Evolutionary conservation across 1,140 invertebrate genomes (phyloP).

Genomic region (Diprion similis): DNA sequence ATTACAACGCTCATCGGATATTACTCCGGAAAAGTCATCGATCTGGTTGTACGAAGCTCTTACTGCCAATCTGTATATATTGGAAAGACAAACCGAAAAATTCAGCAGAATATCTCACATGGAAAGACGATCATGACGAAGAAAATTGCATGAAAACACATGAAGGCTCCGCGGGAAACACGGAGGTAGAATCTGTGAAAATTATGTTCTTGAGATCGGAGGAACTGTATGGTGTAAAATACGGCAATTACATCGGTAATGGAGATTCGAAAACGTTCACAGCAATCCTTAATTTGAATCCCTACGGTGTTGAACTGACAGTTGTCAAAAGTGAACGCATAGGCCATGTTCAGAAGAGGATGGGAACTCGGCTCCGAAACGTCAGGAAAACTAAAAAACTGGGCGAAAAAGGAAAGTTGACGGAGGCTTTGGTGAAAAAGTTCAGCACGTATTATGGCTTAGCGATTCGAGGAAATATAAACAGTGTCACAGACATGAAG

Average conservation of each 20-base stretch:
- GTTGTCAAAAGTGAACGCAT: conserved; percentile 25
- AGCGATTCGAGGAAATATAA: conserved; percentile 29
- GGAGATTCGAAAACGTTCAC: conserved; percentile 24
- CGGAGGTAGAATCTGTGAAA: conserved; percentile 27
- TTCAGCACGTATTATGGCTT: conserved; percentile 28
- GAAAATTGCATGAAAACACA: conserved; percentile 22
- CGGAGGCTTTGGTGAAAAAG: conserved; percentile 22
- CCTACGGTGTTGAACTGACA: conserved; percentile 17
- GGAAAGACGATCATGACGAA: conserved; percentile 23
- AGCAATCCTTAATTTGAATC: conserved; percentile 17
- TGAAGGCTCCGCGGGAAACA: conserved; percentile 25
- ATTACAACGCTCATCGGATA: background rate
- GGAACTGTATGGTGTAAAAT: conserved; percentile 27
- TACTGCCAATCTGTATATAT: conserved; percentile 30
- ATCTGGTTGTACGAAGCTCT: conserved; percentile 32
- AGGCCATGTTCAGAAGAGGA: conserved; percentile 24
- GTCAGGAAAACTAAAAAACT: conserved; percentile 18
- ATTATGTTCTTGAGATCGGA: conserved; percentile 31
- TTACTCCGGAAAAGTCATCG: conserved; percentile 24
- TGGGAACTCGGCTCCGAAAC: conserved; percentile 26
- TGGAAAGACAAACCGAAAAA: conserved; percentile 25
- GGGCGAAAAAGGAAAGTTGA: conserved; percentile 24
- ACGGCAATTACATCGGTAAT: conserved; percentile 25
- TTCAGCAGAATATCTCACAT: conserved; percentile 24
- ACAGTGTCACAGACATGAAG: conserved; percentile 24